phyloP scores from a whole-genome alignment of 2,113 vertebrate genomes.

The Scolopax mira region DNA sequence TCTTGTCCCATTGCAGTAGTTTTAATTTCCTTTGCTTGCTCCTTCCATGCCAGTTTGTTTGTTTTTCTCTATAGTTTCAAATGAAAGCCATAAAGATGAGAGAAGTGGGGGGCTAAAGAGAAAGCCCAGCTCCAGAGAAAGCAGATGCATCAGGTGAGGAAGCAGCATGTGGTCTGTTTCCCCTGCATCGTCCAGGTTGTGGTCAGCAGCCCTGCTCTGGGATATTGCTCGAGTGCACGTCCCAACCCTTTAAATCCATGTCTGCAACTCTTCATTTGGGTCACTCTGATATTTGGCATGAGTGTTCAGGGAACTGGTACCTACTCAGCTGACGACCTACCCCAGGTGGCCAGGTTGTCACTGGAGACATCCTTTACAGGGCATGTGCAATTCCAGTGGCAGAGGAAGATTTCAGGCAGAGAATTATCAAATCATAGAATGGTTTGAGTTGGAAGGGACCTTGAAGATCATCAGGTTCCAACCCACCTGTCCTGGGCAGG shows the following conservation, averaged over 20 bases:
- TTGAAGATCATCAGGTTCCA: too few relatives aligned
- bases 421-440: not conserved
- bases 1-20: not conserved
- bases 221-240: not conserved
- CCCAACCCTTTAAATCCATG: not conserved
- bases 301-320: not conserved
- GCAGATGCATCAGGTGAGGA: not conserved
- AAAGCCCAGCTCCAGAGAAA: not conserved
- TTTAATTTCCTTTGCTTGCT: not conserved
- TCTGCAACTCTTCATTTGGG: not conserved
- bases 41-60: not conserved
- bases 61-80: not conserved
- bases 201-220: fast-evolving
- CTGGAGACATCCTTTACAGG: not conserved
- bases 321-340: not conserved
- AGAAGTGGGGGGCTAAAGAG: not conserved
- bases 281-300: not conserved
- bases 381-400: not conserved
- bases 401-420: not conserved
- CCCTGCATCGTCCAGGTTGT: not conserved
- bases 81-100: not conserved
- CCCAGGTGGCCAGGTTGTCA: not conserved
- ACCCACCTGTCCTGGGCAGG: too few relatives aligned
- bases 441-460: too few relatives aligned
- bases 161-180: fast-evolving